Evolutionary conservation across 2,888 invertebrate genomes (phyloP), one percentile per base, ranked within the genome.

Genomic region (Chesias legatella): DNA sequence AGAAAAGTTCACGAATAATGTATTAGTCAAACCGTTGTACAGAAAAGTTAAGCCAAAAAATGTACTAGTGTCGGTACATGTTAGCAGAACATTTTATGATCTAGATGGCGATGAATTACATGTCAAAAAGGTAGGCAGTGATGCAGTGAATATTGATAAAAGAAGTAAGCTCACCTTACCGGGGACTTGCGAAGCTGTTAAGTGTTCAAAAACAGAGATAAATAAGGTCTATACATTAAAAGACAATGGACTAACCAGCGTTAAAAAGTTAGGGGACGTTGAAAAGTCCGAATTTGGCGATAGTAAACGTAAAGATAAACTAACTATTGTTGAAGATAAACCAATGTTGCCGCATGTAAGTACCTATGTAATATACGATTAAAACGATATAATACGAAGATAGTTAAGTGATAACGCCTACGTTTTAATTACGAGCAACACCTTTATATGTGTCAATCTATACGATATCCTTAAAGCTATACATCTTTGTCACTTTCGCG

Each of bases 1-100:
- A 31, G 63, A 72, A 30, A 80, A 75, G 58, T 84, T 84, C 22
- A 72, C 67, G 53, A 69, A 59, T 7, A 74, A 76, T 28, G 51
- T 67, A 44, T 72, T 79, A 24, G 86, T 86, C 0, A 75, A 70
- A 68, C 86, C 86, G 4, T 66, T 86, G 27, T 86, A 85, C 39
- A 71, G 60, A 45, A 80, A 75, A 62, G 45, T 70, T 1, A 59
- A 55, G 32, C 62, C 71, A 34, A 64, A 63, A 49, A 39, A 60
- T 33, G 47, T 44, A 30, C 20, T 54, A n/a, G 53, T 64, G 38
- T 51, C 60, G 7, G 43, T 72, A 37, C 60, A 72, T 51, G 73
- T 59, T 41, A 53, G 5, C 5, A 17, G 13, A 17, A 17, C 13
- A 17, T 3, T 43, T 7, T 43, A 69, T 9, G 71, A 79, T 71